Evolutionary conservation across 2,113 vertebrate species (phyloP), one percentile per base, ranked within the genome.

Genomic region (Theropithecus gelada): DNA sequence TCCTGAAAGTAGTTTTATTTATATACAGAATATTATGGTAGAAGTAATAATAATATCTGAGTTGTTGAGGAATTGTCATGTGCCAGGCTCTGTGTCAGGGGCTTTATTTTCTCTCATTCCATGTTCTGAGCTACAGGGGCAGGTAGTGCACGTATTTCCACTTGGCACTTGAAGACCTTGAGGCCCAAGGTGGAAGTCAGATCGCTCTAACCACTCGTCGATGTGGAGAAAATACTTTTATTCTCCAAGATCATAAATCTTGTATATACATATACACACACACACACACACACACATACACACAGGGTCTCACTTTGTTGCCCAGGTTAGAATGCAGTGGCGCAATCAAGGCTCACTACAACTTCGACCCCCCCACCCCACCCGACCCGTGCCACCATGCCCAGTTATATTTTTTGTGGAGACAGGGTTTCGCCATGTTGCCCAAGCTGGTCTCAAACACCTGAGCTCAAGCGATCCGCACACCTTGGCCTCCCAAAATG

Each of bases 1-100:
- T 25, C 7, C 78, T 91, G 40, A 57, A 95, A 88, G 12, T 79
- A 32, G 9, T 84, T 96, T 66, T 84, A 84, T 90, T 97, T 66
- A 50, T 1, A 76, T 48, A 38, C 23, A 73, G 25, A 83, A 4
- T 45, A 90, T 66, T 90, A 35, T 8, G 84, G n/a, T 32, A 93
- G 48, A 48, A 79, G 9, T 80, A 76, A 48, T 22, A 80, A 87
- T 75, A 43, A 70, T 52, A 95, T 35, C 48, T 84, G 32, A 83
- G 23, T 88, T 90, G 78, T n/a, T 81, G 43, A 64, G 27, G n/a
- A 87, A 22, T n/a, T 81, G 8, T 82, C 52, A 83, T 38, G 14
- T 61, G 59, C 66, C 11, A 86, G 35, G 70, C 38, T 73, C 40
- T 91, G 61, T 76, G 30, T 68, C 64, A 50, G 66, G 30, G 30